Evolutionary conservation across 2,888 invertebrate genomes (phyloP).

Genomic region (Arenicola marina): DNA sequence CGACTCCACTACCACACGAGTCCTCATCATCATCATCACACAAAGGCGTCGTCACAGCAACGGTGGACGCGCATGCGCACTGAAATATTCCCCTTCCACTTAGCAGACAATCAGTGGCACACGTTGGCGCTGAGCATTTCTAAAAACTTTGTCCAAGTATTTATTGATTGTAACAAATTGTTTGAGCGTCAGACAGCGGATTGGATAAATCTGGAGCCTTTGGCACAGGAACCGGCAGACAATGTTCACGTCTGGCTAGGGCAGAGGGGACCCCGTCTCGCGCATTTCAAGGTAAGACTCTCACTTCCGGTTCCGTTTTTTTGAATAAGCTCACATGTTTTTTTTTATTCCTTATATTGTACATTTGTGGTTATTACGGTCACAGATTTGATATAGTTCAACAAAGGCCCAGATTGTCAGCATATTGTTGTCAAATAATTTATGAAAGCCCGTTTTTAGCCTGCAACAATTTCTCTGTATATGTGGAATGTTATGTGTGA

Average conservation of each 20-base stretch:
- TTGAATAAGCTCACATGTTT: neutral
- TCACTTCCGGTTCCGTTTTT: constrained; percentile 4
- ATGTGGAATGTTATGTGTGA: too few species aligned
- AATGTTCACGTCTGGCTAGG: constrained; percentile 75
- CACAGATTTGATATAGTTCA: too few species aligned
- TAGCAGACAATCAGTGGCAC: constrained; percentile 89
- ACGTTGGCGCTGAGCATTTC: constrained; percentile 81
- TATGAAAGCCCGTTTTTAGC: too few species aligned
- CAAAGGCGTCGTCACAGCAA: too few species aligned
- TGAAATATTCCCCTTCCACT: constrained; percentile 84
- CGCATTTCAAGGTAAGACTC: constrained; percentile 78
- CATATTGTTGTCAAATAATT: too few species aligned
- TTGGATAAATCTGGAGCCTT: constrained; percentile 65
- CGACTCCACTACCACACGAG: constrained; percentile 51
- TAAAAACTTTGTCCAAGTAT: constrained; percentile 76
- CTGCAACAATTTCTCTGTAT: too few species aligned
- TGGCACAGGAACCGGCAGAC: neutral
- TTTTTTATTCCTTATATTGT: too few species aligned
- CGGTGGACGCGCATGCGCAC: constrained; percentile 59
- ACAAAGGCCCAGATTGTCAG: too few species aligned
- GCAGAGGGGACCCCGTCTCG: constrained; percentile 82
- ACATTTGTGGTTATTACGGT: too few species aligned
- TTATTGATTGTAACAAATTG: constrained; percentile 84
- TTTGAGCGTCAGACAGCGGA: constrained; percentile 76
- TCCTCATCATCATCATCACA: neutral